A percentile compares a stretch with the other conserved stretches of the same genome.
phyloP scores from a whole-genome alignment of 2,113 vertebrate genomes.

The Corapipo altera region DNA sequence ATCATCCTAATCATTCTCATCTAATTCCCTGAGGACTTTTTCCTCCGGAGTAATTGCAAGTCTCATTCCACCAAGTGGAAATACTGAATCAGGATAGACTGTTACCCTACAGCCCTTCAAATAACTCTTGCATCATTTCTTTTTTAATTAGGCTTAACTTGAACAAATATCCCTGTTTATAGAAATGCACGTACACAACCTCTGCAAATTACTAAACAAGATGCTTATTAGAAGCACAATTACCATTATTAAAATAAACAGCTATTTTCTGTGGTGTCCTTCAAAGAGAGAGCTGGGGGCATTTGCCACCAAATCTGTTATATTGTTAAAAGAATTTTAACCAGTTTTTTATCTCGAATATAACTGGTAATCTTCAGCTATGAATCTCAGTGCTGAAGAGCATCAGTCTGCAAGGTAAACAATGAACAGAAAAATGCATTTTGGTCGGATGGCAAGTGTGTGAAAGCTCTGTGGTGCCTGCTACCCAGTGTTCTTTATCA shows the following conservation, averaged over 20 bases:
- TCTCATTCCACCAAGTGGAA: slow-evolving; percentile 11
- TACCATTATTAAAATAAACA: slow-evolving; percentile 19
- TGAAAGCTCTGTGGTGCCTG: not conserved
- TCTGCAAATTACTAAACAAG: not conserved
- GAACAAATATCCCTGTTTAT: slow-evolving; percentile 13
- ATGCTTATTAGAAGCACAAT: not conserved
- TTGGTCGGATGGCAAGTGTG: not conserved
- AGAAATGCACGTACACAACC: not conserved
- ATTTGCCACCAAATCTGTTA: not conserved
- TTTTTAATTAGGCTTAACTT: slow-evolving; percentile 42
- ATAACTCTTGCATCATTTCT: slow-evolving; percentile 46
- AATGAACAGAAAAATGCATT: not conserved
- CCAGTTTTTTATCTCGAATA: not conserved
- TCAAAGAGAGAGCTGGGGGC: not conserved
- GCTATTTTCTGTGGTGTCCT: not conserved
- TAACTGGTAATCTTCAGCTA: not conserved
- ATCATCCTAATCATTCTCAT: not conserved
- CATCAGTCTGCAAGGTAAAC: not conserved
- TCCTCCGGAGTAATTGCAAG: not conserved
- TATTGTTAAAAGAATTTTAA: not conserved
- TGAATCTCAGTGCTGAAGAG: not conserved
- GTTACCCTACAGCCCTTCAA: not conserved
- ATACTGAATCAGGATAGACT: not conserved
- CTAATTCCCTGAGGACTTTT: not conserved
- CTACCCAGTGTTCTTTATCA: fast-evolving